Evolutionary conservation across 1,140 invertebrate species (phyloP), one percentile per base, ranked within the genome.

Genomic region (Lasioglossum baleicum): DNA sequence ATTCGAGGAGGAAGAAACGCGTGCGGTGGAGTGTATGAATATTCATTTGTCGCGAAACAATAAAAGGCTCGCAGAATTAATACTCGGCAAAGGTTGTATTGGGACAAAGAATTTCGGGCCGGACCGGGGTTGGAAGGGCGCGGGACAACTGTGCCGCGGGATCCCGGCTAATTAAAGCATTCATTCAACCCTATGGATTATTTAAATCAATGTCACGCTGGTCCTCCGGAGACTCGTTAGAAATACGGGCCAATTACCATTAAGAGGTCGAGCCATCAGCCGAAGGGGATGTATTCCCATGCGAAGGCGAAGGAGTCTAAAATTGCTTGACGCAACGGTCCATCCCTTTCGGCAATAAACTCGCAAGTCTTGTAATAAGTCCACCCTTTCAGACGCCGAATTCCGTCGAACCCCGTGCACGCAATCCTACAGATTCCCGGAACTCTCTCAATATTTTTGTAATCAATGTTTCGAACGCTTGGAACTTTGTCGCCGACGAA

Each of bases 161-260:
- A 75, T 60, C 75, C 75, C 44, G 69, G 72, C 75, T 86, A 86
- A 86, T 86, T 86, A 85, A 85, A 79, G 75, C 80, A 61, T 85
- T 68, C 80, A 67, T 80, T 84, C 80, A 71, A 66, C 80, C 84
- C 83, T 60, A 67, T 75, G 82, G 86, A 84, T 88, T 88, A 88
- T 88, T 88, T 79, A 88, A 88, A 86, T 88, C 84, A 88, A 86
- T 84, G 87, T 86, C 86, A 87, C 64, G 71, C 75, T 2, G 80
- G 58, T 80, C 22, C 86, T 87, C 86, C 72, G 73, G 86, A 87
- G 86, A 74, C 86, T 87, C 86, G 85, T 87, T 82, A 82, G 77
- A 86, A 86, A 85, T 83, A 68, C 72, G 82, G 73, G 53, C 84
- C 84, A 84, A 88, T 88, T 87, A 88, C 82, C 86, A 84, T 84